phyloP scores from a whole-genome alignment of 2,888 invertebrate genomes.

The Hypena proboscidalis region DNA sequence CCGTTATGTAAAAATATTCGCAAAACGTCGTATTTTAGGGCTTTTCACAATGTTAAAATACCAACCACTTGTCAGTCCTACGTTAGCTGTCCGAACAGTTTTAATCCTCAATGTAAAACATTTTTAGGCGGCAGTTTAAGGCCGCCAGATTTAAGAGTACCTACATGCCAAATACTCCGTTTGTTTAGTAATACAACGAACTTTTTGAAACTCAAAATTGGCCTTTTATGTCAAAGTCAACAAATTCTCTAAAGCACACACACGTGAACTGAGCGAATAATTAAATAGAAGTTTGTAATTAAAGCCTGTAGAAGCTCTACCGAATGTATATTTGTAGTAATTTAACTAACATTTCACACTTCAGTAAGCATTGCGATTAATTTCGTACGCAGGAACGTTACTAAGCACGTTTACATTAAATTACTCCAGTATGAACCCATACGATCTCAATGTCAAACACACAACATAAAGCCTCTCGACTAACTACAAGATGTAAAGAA shows the following conservation, averaged over 20 bases:
- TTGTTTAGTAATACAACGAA: slow-evolving; percentile 10
- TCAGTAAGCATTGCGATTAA: neutral
- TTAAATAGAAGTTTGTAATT: slow-evolving; percentile 45
- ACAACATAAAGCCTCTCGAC: too few species aligned
- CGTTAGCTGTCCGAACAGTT: neutral
- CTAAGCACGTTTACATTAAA: neutral
- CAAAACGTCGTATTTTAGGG: too few species aligned
- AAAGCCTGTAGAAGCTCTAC: slow-evolving; percentile 29
- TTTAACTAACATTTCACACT: neutral
- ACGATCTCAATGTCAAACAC: too few species aligned
- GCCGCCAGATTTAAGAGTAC: neutral
- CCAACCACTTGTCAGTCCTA: neutral
- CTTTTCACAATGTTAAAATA: too few species aligned
- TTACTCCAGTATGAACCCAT: neutral
- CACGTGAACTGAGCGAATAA: slow-evolving; percentile 37
- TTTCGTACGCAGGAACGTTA: neutral
- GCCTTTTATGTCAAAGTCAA: slow-evolving; percentile 14
- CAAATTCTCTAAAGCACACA: slow-evolving; percentile 21
- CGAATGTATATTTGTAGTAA: neutral
- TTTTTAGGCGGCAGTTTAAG: neutral
- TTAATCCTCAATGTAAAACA: neutral
- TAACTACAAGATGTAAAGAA: too few species aligned
- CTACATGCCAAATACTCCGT: neutral
- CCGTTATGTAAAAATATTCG: neutral
- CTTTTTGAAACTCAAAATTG: slow-evolving; percentile 23